A percentile compares a stretch with the other conserved stretches of the same genome.
Conservation (phyloP, 2,888 invertebrate species). For the Agrilus mali region DNA sequence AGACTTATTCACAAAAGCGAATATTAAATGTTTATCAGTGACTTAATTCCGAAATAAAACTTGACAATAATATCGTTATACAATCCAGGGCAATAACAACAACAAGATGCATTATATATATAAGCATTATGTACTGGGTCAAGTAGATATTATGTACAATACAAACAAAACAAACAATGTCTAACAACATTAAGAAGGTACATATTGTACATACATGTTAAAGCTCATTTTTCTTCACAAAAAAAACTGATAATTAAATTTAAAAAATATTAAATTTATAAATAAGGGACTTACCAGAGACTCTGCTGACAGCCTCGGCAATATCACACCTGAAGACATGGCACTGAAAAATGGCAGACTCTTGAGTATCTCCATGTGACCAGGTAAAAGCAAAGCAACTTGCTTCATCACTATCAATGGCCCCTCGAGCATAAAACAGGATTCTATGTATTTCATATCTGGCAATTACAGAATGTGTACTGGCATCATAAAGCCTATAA, state of each 20-base stretch:
- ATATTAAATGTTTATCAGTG: not conserved
- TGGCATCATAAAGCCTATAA: constrained; percentile 69
- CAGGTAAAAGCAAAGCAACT: constrained; percentile 98
- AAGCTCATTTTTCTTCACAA: not conserved
- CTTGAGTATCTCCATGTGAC: constrained; percentile 82
- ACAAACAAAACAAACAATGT: not conserved
- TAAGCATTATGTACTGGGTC: too few species aligned
- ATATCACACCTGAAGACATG: constrained; percentile 95
- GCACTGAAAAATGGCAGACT: constrained; percentile 87
- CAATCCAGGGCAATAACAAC: too few species aligned
- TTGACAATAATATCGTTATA: too few species aligned
- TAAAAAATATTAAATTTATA: not conserved
- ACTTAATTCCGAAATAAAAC: not conserved
- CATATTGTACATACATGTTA: too few species aligned
- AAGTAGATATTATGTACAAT: too few species aligned
- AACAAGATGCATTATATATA: not conserved
- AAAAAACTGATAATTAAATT: not conserved
- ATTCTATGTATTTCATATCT: constrained; percentile 87
- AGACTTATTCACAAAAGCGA: too few species aligned
- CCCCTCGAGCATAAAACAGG: constrained; percentile 87
- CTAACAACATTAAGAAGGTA: constrained; percentile 2
- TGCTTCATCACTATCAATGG: constrained; percentile 66
- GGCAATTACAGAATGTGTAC: constrained; percentile 68
- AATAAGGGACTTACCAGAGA: constrained; percentile 45
- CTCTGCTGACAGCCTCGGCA: constrained; percentile 77